Percentiles rank a stretch among this genome's conserved stretches.
phyloP scores from a whole-genome alignment of 2,797 vertebrate genomes.

The Sebastes kiyomatsui region DNA sequence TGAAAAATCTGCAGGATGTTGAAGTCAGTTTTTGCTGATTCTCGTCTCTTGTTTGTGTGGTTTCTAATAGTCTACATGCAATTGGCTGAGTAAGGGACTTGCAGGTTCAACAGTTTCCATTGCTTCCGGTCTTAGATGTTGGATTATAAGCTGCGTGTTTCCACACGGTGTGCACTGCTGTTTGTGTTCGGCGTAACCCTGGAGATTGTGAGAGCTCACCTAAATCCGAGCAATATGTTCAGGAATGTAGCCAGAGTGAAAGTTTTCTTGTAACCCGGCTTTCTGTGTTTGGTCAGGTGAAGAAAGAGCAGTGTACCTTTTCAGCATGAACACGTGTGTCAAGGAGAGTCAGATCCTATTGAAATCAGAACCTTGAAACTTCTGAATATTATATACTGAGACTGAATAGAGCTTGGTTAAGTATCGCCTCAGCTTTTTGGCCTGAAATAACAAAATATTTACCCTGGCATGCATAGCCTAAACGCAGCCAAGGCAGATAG shows the following conservation, averaged over 20 bases:
- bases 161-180: not conserved
- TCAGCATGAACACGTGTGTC: conserved; percentile 3
- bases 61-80: not conserved
- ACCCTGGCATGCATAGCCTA: conserved; percentile 2
- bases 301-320: not conserved
- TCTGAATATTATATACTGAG: not conserved
- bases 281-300: conserved; percentile 21
- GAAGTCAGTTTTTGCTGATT: conserved; percentile 2
- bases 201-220: conserved; percentile 28
- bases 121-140: conserved; percentile 14
- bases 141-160: conserved; percentile 20
- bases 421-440: not conserved
- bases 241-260: conserved; percentile 65
- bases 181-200: conserved; percentile 40
- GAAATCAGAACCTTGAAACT: not conserved
- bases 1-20: not conserved
- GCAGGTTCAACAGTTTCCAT: not conserved
- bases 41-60: not conserved
- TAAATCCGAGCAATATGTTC: conserved; percentile 73
- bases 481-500: conserved; percentile 24
- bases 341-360: conserved; percentile 9
- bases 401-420: not conserved
- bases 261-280: conserved; percentile 21
- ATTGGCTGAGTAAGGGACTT: not conserved
- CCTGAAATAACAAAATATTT: not conserved